A percentile compares a stretch with the other conserved stretches of the same genome.
phyloP scores from a whole-genome alignment of 2,888 invertebrate species.

The Acronicta aceris region DNA sequence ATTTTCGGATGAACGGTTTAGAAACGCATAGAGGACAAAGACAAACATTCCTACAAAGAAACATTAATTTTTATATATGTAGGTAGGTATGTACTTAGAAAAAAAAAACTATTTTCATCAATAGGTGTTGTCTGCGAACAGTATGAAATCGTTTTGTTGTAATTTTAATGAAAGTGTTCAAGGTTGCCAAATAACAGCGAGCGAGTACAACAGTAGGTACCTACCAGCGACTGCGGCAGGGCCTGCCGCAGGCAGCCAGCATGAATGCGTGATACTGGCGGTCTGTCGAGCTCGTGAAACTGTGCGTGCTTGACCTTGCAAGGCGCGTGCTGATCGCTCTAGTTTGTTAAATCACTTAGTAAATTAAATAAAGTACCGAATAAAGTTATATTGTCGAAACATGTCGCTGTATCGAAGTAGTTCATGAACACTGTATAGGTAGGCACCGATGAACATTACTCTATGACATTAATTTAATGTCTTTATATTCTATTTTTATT shows the following conservation, averaged over 20 bases:
- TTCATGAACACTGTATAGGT: slow-evolving; percentile 50
- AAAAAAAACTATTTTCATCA: slow-evolving; percentile 1
- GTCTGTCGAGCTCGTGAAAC: slow-evolving; percentile 48
- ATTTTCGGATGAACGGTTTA: too few relatives aligned
- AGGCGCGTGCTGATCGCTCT: slow-evolving; percentile 54
- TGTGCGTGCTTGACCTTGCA: slow-evolving; percentile 65
- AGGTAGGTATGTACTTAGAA: too few relatives aligned
- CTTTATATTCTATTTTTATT: too few relatives aligned
- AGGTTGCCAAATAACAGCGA: slow-evolving; percentile 58
- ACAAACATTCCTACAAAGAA: too few relatives aligned
- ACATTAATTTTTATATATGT: too few relatives aligned
- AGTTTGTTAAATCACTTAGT: slow-evolving; percentile 43
- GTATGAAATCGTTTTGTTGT: slow-evolving; percentile 40
- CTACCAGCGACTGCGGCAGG: too few relatives aligned
- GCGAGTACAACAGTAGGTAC: slow-evolving; percentile 37
- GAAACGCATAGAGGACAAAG: too few relatives aligned
- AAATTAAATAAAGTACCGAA: slow-evolving; percentile 46
- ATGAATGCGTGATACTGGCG: slow-evolving; percentile 54
- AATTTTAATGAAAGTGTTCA: slow-evolving; percentile 58
- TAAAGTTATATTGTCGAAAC: slow-evolving; percentile 41
- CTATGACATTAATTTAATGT: too few relatives aligned
- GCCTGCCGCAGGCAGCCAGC: slow-evolving; percentile 24
- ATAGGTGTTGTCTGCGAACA: slow-evolving; percentile 10
- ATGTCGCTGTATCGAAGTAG: slow-evolving; percentile 44
- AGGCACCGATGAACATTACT: too few relatives aligned